Conservation (phyloP, 2,113 vertebrate species). For the Polyodon spathula region DNA sequence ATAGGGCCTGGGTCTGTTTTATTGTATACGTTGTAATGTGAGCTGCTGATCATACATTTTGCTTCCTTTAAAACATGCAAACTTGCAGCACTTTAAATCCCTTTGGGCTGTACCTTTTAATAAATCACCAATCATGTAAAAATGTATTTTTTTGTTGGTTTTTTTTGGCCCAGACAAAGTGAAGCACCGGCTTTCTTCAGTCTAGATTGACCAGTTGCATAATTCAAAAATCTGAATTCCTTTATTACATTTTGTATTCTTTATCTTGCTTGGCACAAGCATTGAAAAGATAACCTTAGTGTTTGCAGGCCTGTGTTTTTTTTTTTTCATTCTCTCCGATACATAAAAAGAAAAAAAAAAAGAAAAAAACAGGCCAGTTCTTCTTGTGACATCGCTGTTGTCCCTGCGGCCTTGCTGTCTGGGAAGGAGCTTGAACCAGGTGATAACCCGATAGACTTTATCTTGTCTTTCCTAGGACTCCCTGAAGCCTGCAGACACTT, state of each 20-base stretch:
- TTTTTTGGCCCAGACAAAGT: no score
- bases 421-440: conserved; percentile 76
- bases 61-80: no score
- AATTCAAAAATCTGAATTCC: no score
- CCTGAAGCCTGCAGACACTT: conserved; percentile 86
- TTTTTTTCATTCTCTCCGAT: conserved; percentile 43
- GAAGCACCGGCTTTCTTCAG: no score
- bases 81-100: no score
- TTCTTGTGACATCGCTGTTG: conserved; percentile 38
- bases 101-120: no score
- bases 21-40: no score
- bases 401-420: conserved; percentile 71
- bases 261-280: conserved; percentile 44
- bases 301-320: conserved; percentile 35
- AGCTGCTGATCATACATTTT: no score
- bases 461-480: conserved; percentile 85
- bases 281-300: conserved; percentile 55
- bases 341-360: conserved; percentile 41
- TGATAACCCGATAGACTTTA: conserved; percentile 97
- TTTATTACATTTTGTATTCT: conserved; percentile 44
- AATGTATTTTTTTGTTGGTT: no score
- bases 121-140: no score
- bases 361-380: conserved; percentile 28
- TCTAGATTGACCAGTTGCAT: no score
- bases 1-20: no score